Evolutionary conservation across 1,140 invertebrate genomes (phyloP), one percentile per base, ranked within the genome.

Genomic region (Mizuhopecten yessoensis): DNA sequence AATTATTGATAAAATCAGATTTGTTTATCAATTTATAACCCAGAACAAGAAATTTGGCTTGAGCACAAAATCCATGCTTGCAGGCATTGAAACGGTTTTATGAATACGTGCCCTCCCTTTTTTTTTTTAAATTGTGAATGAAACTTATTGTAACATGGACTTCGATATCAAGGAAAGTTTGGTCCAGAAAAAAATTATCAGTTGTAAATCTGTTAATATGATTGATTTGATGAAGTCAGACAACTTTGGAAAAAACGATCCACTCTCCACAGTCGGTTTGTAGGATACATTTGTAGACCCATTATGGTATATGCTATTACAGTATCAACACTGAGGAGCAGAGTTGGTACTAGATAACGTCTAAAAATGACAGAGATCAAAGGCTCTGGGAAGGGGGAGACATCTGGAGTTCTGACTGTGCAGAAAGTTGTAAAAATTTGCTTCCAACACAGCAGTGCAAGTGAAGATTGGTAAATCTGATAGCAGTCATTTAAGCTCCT

Each of bases 361-460:
- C 57, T 75, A 75, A 5, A 75, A 23, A 75, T 1, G 23, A 75
- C 57, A 29, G 57, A 75, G 57, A 75, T 75, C 57, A 75, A 75
- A 75, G 57, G 36, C 36, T 39, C 57, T 5, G 57, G n/a, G 9
- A 29, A 29, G 23, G 17, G 3, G 9, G 57, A 29, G 45, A 20
- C 11, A 17, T 29, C 57, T 75, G 57, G 57, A 29, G 23, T 7
- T 75, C 57, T 75, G 29, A 75, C 57, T 75, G 57, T n/a, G 57
- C 57, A 75, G 57, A 29, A 75, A 75, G 29, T 75, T 75, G n/a
- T 75, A n/a, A 75, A 75, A 75, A n/a, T 75, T n/a, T 75, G 2
- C 57, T 11, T n/a, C n/a, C 57, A 29, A 75, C n/a, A 75, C n/a
- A 29, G 23, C 45, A 75, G 57, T 0, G 57, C n/a, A 11, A 75